A percentile compares a stretch with the other conserved stretches of the same genome.
Evolutionary conservation across 2,888 invertebrate species (phyloP).

Genomic region (Drosophila mercatorum): DNA sequence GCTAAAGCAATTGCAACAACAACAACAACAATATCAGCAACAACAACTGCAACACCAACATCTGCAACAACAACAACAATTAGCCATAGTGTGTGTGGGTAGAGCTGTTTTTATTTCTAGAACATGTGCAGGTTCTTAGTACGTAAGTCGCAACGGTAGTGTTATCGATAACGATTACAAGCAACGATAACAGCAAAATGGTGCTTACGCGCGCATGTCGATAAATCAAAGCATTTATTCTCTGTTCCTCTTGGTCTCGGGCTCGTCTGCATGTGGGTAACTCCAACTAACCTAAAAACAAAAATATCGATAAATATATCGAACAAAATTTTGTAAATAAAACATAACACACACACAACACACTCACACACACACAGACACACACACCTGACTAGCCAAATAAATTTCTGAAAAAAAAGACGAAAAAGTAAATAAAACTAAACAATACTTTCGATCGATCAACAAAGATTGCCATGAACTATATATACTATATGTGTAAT

Average conservation of each 20-base stretch:
- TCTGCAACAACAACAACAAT: conserved; percentile 21
- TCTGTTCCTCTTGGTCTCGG: neutral
- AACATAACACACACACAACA: conserved; percentile 25
- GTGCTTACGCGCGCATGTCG: conserved; percentile 23
- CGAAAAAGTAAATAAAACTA: neutral
- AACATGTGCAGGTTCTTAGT: conserved; percentile 29
- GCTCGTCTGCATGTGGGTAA: conserved; percentile 41
- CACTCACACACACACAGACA: conserved; percentile 13
- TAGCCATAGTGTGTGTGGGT: conserved; percentile 32
- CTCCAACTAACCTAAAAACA: conserved; percentile 33
- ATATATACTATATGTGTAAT: conserved; percentile 7
- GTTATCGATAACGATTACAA: conserved; percentile 28
- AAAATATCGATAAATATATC: neutral
- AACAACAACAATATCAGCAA: conserved; percentile 2
- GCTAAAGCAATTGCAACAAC: conserved; percentile 23
- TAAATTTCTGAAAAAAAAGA: neutral
- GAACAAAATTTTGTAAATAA: conserved; percentile 55
- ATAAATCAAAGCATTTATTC: neutral
- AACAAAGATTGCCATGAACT: conserved; percentile 37
- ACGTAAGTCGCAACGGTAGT: conserved; percentile 38
- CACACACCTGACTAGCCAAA: conserved; percentile 20
- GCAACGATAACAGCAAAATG: conserved; percentile 13
- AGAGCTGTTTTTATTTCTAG: conserved; percentile 29
- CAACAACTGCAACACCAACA: conserved; percentile 23
- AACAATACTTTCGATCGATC: conserved; percentile 31